phyloP scores from a whole-genome alignment of 1,140 invertebrate genomes.

The Grapholita molesta region DNA sequence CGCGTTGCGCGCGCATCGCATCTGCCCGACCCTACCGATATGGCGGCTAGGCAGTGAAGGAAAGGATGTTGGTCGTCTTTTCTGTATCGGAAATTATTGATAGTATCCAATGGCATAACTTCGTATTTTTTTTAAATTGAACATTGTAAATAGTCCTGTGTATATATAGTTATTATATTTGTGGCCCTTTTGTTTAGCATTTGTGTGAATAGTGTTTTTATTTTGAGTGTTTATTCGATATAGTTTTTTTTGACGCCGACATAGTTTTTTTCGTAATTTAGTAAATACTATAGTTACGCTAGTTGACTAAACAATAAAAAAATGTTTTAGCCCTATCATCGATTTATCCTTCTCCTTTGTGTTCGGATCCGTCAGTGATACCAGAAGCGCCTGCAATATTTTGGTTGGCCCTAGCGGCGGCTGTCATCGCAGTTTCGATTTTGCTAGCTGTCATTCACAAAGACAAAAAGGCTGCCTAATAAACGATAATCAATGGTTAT shows the following conservation, averaged over 20 bases:
- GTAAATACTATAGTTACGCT: slow-evolving; percentile 41
- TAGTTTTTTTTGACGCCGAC: slow-evolving; percentile 70
- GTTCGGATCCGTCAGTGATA: slow-evolving; percentile 55
- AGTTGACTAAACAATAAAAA: slow-evolving; percentile 44
- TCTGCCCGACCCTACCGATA: slow-evolving; percentile 72
- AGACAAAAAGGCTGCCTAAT: slow-evolving; percentile 64
- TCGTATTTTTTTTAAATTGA: slow-evolving; percentile 75
- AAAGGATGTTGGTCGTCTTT: slow-evolving; percentile 76
- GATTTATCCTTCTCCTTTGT: slow-evolving; percentile 50
- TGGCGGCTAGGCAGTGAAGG: slow-evolving; percentile 76
- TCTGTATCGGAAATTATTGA: slow-evolving; percentile 77
- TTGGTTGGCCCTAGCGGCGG: slow-evolving; percentile 70
- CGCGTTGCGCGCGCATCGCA: slow-evolving; percentile 76
- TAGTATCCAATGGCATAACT: slow-evolving; percentile 77
- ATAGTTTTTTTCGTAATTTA: slow-evolving; percentile 53
- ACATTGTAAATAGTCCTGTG: slow-evolving; percentile 79
- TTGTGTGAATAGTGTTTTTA: slow-evolving; percentile 78
- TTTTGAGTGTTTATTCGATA: slow-evolving; percentile 76
- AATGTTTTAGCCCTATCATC: slow-evolving; percentile 34
- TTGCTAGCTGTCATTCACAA: slow-evolving; percentile 66
- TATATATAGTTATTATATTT: slow-evolving; percentile 79
- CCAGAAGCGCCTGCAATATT: slow-evolving; percentile 67
- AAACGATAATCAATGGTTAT: slow-evolving; percentile 53
- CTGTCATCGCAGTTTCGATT: slow-evolving; percentile 71
- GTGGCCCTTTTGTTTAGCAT: slow-evolving; percentile 75